Base-by-base conservation (phyloP, 2,888 invertebrate genomes). In the Xanthia togata region DNA sequence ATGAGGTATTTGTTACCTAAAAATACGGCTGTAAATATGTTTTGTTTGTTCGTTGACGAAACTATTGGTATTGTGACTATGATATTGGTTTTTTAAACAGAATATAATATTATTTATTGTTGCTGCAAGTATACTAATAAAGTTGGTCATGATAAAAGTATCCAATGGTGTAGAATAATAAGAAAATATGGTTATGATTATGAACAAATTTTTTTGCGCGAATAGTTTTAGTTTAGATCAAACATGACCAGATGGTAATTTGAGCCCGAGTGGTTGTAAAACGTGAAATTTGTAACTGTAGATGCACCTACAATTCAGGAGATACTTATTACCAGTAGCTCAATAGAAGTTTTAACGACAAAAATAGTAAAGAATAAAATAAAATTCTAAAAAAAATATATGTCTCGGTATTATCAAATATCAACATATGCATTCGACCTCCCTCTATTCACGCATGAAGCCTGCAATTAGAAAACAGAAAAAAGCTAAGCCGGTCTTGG, bases 1-100 rank as follows among this genome's bases (percentile, higher is more conserved):
- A 72, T 75, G 60, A 17, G 41, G 55, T 41, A 47, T 59, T 79
- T 26, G 23, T 57, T 8, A 50, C 20, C 9, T 41, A 23, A 17
- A 67, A 47, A 65, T 55, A 31, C 17, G 41, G 64, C 6, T n/a
- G 20, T 47, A n/a, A n/a, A n/a, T n/a, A n/a, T n/a, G n/a, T 59
- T 17, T 59, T 57, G 17, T 38, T 26, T 38, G n/a, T 11, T 68
- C n/a, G 17, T 35, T 35, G 11, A n/a, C 20, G 4, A 60, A 60
- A 55, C 53, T n/a, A 35, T 55, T 17, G 31, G 47, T 31, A 53
- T 26, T 26, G 8, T 26, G 26, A 11, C 20, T 68, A 11, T 12
- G 20, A 68, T 11, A 55, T 31, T 70, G 41, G n/a, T 63, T 38
- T 17, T 44, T 14, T 4, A 44, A 44, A 44, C 14, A 44, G 6